Conservation (phyloP, 2,113 vertebrate genomes). For the Tenebrosternarchus preto region DNA sequence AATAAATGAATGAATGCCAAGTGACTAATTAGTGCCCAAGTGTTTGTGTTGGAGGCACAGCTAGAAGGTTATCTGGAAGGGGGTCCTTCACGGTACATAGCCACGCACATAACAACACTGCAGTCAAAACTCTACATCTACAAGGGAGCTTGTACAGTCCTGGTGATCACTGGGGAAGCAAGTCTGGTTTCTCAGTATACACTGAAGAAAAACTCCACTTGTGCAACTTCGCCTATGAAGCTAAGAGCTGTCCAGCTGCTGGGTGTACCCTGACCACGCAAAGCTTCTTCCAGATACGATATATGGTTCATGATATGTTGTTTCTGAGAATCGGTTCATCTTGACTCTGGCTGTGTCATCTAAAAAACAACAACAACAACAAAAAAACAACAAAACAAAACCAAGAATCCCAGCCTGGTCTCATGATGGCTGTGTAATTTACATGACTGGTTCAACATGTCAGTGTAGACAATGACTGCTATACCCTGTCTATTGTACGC, state of each 20-base stretch:
- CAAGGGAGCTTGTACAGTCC: background rate
- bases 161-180: background rate
- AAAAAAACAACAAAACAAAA: too few relatives aligned
- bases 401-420: too few relatives aligned
- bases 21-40: background rate
- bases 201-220: background rate
- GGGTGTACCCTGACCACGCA: too few relatives aligned
- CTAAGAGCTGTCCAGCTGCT: background rate
- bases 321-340: too few relatives aligned
- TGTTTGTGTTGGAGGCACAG: background rate
- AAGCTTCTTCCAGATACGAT: too few relatives aligned
- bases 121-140: too few relatives aligned
- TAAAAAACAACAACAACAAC: too few relatives aligned
- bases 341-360: too few relatives aligned
- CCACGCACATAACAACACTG: background rate
- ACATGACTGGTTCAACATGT: background rate
- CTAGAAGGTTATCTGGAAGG: background rate
- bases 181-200: background rate
- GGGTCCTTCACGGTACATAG: background rate
- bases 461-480: background rate
- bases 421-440: background rate
- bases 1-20: background rate
- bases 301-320: too few relatives aligned
- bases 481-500: too few relatives aligned
- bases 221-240: background rate